Conservation (phyloP, 1,140 invertebrate genomes). For the Oreohelix idahoensis region DNA sequence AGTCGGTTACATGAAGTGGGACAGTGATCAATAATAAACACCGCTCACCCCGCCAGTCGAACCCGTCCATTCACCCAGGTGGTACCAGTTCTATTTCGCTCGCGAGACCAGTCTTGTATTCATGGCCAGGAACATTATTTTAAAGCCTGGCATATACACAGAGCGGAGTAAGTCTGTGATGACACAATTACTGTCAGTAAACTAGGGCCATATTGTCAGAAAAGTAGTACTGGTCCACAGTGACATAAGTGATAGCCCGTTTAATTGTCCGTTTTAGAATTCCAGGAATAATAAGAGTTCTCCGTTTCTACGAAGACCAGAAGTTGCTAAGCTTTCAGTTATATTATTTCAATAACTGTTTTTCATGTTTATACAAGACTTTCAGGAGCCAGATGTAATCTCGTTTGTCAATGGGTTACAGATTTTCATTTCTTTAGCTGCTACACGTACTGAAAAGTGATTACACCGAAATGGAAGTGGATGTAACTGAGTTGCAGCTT, state of each 20-base stretch:
- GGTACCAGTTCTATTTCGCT: constrained; percentile 7
- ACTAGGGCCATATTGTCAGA: not conserved
- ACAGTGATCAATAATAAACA: not conserved
- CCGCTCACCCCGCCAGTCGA: not conserved
- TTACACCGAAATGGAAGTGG: not conserved
- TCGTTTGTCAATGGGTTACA: not conserved
- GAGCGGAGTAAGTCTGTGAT: not conserved
- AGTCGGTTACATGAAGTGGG: not conserved
- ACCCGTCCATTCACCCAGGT: not conserved
- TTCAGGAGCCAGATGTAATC: not conserved
- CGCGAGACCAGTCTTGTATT: not conserved
- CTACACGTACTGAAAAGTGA: not conserved
- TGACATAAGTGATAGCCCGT: too few relatives aligned
- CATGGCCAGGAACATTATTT: not conserved
- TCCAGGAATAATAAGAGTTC: too few relatives aligned
- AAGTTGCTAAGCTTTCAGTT: too few relatives aligned
- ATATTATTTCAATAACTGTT: too few relatives aligned
- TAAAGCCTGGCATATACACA: not conserved
- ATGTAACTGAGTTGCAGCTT: not conserved
- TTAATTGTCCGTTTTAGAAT: too few relatives aligned
- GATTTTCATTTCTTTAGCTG: not conserved
- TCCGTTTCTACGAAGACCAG: too few relatives aligned
- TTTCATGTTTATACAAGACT: not conserved
- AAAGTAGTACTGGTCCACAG: too few relatives aligned
- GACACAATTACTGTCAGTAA: not conserved